A percentile compares a stretch with the other conserved stretches of the same genome.
phyloP scores from a whole-genome alignment of 2,113 vertebrate species.

The Solea senegalensis region DNA sequence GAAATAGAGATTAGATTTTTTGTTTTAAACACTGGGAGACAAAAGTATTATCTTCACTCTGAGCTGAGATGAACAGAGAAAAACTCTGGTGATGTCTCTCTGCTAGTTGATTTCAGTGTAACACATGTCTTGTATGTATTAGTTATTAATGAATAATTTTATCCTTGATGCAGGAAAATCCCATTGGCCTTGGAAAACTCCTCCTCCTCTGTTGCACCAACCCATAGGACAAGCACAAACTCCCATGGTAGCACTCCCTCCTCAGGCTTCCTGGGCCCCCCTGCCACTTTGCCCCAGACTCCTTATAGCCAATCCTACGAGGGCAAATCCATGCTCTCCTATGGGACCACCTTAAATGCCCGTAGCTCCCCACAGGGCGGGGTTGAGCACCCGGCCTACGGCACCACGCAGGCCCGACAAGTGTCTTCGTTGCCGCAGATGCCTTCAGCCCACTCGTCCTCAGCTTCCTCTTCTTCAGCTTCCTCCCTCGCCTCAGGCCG shows the following conservation, averaged over 20 bases:
- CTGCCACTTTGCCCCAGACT: constrained; percentile 84
- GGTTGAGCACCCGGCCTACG: constrained; percentile 88
- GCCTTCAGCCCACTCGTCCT: constrained; percentile 92
- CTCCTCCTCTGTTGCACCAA: constrained; percentile 76
- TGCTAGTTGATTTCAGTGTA: neutral
- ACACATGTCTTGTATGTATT: neutral
- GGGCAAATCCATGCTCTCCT: constrained; percentile 87
- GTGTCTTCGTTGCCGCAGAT: constrained; percentile 95
- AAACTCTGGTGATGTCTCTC: too few relatives aligned
- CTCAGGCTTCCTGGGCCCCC: constrained; percentile 86
- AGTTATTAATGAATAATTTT: neutral
- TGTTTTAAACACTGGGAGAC: too few relatives aligned
- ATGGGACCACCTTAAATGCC: constrained; percentile 95
- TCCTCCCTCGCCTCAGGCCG: constrained; percentile 91
- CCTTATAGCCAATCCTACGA: constrained; percentile 86
- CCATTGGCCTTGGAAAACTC: constrained; percentile 90
- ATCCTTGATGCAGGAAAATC: constrained; percentile 87
- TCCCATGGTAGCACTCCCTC: constrained; percentile 82
- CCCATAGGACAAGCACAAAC: constrained; percentile 90
- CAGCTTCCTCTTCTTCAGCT: constrained; percentile 74
- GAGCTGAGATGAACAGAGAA: too few relatives aligned
- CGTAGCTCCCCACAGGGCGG: constrained; percentile 86
- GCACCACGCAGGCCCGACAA: constrained; percentile 91
- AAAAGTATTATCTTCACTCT: too few relatives aligned
- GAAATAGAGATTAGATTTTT: too few relatives aligned